A percentile compares a stretch with the other conserved stretches of the same genome.
Evolutionary conservation across 1,140 invertebrate species (phyloP).

Genomic region (Drosophila varians): DNA sequence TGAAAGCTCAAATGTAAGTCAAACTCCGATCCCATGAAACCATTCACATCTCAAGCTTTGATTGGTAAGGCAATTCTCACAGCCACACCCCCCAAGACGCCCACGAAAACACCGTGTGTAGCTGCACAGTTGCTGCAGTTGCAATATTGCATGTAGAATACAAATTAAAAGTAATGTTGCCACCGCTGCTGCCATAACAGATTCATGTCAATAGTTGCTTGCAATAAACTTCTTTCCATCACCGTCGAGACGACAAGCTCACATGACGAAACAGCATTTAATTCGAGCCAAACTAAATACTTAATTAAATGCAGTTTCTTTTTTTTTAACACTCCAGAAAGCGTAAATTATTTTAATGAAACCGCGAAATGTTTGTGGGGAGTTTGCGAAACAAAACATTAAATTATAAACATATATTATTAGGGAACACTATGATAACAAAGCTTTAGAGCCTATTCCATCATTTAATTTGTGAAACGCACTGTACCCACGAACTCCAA

Average conservation of each 20-base stretch:
- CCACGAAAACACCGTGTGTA: slow-evolving; percentile 23
- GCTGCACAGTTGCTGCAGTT: slow-evolving; percentile 7
- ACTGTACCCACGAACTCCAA: background rate
- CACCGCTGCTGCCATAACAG: slow-evolving; percentile 6
- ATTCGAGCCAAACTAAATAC: background rate
- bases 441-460: too few relatives aligned
- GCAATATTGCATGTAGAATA: slow-evolving; percentile 50
- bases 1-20: slow-evolving; percentile 39
- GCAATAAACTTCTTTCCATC: slow-evolving; percentile 1
- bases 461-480: background rate
- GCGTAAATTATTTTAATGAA: background rate
- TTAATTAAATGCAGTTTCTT: slow-evolving; percentile 2
- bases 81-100: slow-evolving; percentile 20
- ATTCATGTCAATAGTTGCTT: slow-evolving; percentile 12
- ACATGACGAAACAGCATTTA: background rate
- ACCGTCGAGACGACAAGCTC: background rate
- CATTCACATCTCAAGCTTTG: slow-evolving; percentile 4
- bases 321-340: background rate
- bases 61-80: slow-evolving; percentile 38
- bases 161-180: slow-evolving; percentile 58
- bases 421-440: too few relatives aligned
- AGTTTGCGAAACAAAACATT: background rate
- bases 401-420: background rate
- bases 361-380: too few relatives aligned
- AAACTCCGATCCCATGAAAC: slow-evolving; percentile 20